phyloP scores from a whole-genome alignment of 2,797 vertebrate species.

The Gambusia yucatana region DNA sequence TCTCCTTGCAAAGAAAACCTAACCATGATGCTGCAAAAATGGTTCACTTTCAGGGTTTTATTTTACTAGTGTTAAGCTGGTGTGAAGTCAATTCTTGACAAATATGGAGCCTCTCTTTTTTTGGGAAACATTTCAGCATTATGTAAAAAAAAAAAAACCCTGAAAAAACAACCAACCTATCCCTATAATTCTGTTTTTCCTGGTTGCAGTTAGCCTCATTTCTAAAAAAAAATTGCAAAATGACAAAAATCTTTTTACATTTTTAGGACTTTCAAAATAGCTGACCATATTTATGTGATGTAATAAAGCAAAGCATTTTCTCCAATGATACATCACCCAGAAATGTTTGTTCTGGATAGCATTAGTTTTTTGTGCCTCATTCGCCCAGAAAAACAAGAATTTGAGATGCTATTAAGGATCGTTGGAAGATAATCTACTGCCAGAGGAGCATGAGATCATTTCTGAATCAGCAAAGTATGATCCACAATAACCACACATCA shows the following conservation, averaged over 20 bases:
- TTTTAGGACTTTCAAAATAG: neutral
- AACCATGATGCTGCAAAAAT: neutral
- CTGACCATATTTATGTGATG: conserved; percentile 16
- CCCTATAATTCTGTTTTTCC: neutral
- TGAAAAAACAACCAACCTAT: neutral
- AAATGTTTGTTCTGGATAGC: conserved; percentile 58
- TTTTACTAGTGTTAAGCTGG: neutral
- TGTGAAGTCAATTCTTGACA: neutral
- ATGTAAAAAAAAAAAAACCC: neutral
- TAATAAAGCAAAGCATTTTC: conserved; percentile 44
- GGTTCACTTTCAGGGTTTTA: neutral
- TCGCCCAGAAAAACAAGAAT: conserved; percentile 62
- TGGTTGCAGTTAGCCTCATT: neutral
- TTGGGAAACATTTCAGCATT: neutral
- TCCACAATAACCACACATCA: conserved; percentile 65
- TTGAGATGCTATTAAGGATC: conserved; percentile 52
- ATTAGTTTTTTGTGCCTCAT: conserved; percentile 27
- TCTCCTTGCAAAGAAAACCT: neutral
- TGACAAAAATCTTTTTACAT: neutral
- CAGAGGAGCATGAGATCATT: conserved; percentile 70
- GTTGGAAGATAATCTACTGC: conserved; percentile 59
- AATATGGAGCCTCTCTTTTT: neutral
- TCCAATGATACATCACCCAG: conserved; percentile 27
- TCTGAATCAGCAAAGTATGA: conserved; percentile 63
- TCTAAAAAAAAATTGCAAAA: neutral